phyloP scores from a whole-genome alignment of 1,140 invertebrate species.

The Muscidifurax raptorellus region DNA sequence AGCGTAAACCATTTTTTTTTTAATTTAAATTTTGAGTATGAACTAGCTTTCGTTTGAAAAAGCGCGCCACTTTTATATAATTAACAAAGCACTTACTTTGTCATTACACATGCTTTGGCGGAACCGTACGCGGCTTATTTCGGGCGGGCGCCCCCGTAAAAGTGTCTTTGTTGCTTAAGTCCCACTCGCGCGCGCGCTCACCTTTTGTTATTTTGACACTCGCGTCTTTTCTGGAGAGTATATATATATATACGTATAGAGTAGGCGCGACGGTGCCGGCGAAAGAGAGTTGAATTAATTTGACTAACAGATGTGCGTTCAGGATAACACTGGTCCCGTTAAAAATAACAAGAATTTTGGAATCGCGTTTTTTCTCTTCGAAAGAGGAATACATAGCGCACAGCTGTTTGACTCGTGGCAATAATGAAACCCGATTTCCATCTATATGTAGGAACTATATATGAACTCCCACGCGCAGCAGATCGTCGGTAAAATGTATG shows the following conservation, averaged over 20 bases:
- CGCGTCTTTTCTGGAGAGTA: neutral
- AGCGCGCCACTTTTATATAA: neutral
- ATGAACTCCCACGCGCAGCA: neutral
- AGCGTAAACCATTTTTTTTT: no score
- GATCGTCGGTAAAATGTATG: neutral
- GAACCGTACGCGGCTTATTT: neutral
- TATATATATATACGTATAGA: no score
- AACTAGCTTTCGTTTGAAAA: neutral
- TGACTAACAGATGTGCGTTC: neutral
- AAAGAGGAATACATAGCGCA: no score
- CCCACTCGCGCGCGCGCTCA: neutral
- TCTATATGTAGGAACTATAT: no score
- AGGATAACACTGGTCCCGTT: neutral
- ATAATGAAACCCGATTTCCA: no score
- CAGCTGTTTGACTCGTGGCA: no score
- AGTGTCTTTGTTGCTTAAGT: neutral
- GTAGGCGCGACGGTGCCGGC: no score
- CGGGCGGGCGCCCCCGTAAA: neutral
- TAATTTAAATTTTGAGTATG: no score
- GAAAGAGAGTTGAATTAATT: neutral
- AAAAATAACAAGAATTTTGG: neutral
- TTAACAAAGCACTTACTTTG: neutral
- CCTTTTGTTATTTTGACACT: conserved; percentile 1
- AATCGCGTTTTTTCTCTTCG: no score
- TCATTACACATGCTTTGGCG: neutral